Conservation (phyloP, 2,888 invertebrate genomes). For the Agrotis exclamationis region DNA sequence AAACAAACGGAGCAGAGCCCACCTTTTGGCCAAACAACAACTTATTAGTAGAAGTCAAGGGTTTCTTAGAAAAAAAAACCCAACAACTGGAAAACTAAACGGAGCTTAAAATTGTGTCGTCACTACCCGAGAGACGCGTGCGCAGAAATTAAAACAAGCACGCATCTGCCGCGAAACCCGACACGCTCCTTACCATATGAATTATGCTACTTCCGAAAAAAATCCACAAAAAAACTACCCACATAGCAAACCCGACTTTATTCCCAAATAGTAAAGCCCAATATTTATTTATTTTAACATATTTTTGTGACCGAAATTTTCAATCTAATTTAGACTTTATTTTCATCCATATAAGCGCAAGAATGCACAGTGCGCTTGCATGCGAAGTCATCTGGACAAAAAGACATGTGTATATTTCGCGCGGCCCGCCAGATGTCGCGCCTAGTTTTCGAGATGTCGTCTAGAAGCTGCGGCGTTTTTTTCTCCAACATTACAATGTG, state of each 20-base stretch:
- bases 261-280: constrained; percentile 36
- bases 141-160: constrained; percentile 74
- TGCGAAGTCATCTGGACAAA: constrained; percentile 83
- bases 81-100: constrained; percentile 67
- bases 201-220: constrained; percentile 87
- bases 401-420: constrained; percentile 87
- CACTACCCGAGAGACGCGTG: constrained; percentile 80
- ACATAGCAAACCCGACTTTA: constrained; percentile 67
- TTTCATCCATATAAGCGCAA: constrained; percentile 25
- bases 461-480: constrained; percentile 67
- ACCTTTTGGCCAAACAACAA: constrained; percentile 28
- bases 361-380: constrained; percentile 62
- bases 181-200: constrained; percentile 87
- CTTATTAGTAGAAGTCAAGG: constrained; percentile 48
- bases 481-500: constrained; percentile 73
- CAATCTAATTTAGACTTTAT: constrained; percentile 56
- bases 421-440: constrained; percentile 82
- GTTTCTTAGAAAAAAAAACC: constrained; percentile 59
- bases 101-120: constrained; percentile 71
- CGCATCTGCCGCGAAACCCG: constrained; percentile 89
- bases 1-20: constrained; percentile 29
- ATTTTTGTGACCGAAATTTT: constrained; percentile 30
- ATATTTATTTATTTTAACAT: constrained; percentile 34
- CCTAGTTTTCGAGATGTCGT: constrained; percentile 79
- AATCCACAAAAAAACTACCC: constrained; percentile 62